Base-by-base conservation (phyloP, 2,888 invertebrate genomes). In the Calameuta filiformis region DNA sequence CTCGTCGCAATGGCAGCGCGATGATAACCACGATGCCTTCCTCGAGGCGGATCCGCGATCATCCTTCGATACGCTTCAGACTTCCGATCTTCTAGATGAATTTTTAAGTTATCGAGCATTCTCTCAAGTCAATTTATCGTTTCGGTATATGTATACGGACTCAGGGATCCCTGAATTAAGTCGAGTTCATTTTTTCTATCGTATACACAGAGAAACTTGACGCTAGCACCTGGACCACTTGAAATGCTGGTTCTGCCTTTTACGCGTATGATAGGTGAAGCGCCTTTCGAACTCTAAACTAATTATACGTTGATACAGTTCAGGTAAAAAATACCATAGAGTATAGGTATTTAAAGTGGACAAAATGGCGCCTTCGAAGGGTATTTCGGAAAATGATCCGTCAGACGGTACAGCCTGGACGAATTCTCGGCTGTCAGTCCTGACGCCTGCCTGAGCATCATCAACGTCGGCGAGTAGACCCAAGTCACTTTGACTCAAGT, bases 1-100 rank as follows among this genome's bases (percentile, higher is more conserved):
- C 75, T 76, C 76, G 73, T 80, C 75, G 73, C 75, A 73, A 77
- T 77, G 79, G 79, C 77, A 79, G 77, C 77, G 77, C 75, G 80
- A 83, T 82, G 79, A 71, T 71, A 71, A 71, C 71, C 71, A 71
- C 34, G 34, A 71, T 30, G 56, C 56, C 56, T 56, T 56, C 56
- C 56, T 56, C 56, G 56, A 56, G 56, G 56, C 56, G 56, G 56
- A 23, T 56, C 23, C 56, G 56, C 56, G 56, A 56, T 56, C 56
- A 2, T 56, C 56, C 56, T 56, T 56, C 56, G 56, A 56, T 56
- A 56, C 23, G 56, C 1, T 9, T 23, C 56, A 6, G 23, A 56
- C 56, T 56, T 56, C 56, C 56, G 56, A 23, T 56, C 56, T 56
- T 9, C 23, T 2, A 23, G 23, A 23, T 56, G 23, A 56, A 56